Base-by-base conservation (phyloP, 2,797 vertebrate genomes). In the Fringilla coelebs region DNA sequence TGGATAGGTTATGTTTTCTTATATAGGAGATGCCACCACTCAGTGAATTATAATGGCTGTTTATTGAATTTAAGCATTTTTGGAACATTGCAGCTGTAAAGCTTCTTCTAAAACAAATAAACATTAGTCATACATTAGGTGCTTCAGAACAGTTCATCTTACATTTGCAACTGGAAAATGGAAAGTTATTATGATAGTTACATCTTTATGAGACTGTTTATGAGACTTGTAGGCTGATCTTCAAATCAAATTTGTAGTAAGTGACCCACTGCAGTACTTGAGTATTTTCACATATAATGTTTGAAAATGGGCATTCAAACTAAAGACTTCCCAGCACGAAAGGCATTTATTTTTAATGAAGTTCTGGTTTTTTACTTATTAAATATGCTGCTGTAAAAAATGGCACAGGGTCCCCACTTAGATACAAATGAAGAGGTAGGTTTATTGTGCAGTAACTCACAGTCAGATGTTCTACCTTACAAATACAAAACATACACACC, bases 51-150 rank as follows among this genome's bases (percentile, higher is more conserved):
- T 93, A 96, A 97, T 94, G 66, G 67, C 81, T 90, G 58, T 89
- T 97, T 95, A 93, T 90, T 96, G 93, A 93, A 96, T 95, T 94
- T 95, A 96, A 96, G 83, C 66, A 68, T 96, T 97, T 67, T 87
- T 91, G 88, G 93, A 97, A 92, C 71, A 85, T 19, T 83, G 88
- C 67, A 93, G 72, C 90, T 92, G 63, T 96, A 95, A 94, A 94
- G 58, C 90, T 94, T 89, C 85, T 73, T 95, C 86, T 95, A 96
- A 88, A 92, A 94, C 93, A 97, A 94, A 95, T 93, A 93, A 66
- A 77, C 95, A 83, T 93, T 94, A 76, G 85, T 96, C 94, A 95
- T 96, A 96, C 49, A 91, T 95, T 96, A 85, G 65, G 87, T 94
- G 78, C 83, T 94, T 94, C 87, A 90, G 60, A 96, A 94, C 52